phyloP scores from a whole-genome alignment of 2,113 vertebrate genomes.

The Nyctereutes procyonoides region DNA sequence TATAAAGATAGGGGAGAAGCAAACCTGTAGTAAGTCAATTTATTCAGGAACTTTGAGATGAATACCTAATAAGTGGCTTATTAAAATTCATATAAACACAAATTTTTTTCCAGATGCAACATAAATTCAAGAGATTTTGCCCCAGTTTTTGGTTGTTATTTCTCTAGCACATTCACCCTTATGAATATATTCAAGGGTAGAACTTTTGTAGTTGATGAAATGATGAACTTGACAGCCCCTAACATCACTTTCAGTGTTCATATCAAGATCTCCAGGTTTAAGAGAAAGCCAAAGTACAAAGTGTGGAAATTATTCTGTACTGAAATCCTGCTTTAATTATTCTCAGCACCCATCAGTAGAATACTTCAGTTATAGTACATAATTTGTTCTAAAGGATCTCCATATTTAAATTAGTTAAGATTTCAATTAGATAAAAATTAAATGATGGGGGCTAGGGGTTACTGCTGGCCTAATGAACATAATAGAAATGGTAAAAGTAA shows the following conservation, averaged over 20 bases:
- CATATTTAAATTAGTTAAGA: background rate
- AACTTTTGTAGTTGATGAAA: background rate
- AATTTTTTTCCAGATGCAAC: background rate
- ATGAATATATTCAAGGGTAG: constrained; percentile 33
- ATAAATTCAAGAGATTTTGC: background rate
- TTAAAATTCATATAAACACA: constrained; percentile 18
- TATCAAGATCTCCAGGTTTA: background rate
- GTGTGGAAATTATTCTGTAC: background rate
- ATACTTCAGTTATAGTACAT: background rate
- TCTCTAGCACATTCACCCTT: background rate
- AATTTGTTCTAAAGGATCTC: background rate
- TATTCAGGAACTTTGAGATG: constrained; percentile 48
- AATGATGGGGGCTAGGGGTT: background rate
- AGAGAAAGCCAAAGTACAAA: background rate
- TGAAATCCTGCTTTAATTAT: background rate
- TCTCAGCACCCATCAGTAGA: background rate
- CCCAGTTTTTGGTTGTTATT: background rate
- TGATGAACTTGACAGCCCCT: background rate
- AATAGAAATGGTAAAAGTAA: background rate
- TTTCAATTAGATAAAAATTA: background rate
- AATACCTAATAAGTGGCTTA: constrained; percentile 53
- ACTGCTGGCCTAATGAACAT: background rate
- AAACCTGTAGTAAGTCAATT: constrained; percentile 32
- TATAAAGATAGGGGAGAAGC: background rate
- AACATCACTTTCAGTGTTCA: background rate